Conservation (phyloP, 1,140 invertebrate genomes). For the Campoletis sonorensis region DNA sequence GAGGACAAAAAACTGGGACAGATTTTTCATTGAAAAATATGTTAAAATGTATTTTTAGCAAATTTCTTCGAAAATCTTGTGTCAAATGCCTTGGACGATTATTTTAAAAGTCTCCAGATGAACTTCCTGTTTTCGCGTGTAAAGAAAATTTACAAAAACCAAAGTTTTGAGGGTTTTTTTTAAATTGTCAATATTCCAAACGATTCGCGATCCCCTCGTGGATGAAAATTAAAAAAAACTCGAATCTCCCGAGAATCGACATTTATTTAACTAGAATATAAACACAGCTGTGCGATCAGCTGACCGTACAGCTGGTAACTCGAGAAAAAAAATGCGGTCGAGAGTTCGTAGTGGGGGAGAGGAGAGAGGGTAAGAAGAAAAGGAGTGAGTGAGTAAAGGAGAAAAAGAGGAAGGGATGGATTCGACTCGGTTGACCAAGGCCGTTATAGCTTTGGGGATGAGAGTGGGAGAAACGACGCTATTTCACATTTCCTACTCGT, state of each 20-base stretch:
- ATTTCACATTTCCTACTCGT: background rate
- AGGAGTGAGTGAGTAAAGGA: background rate
- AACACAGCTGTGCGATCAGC: background rate
- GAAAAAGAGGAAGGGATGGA: background rate
- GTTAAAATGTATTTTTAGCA: too few species aligned
- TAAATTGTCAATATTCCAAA: too few species aligned
- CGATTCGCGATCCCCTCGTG: too few species aligned
- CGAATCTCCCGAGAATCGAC: too few species aligned
- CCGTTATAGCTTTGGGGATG: background rate
- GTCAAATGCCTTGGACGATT: too few species aligned
- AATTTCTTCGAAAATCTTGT: too few species aligned
- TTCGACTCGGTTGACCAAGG: slow-evolving; percentile 3
- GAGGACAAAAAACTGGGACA: too few species aligned
- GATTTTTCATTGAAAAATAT: too few species aligned
- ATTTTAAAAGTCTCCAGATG: too few species aligned
- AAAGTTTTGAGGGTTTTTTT: too few species aligned
- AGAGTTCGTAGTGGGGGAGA: background rate
- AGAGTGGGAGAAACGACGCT: slow-evolving; percentile 33
- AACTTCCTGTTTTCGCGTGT: too few species aligned
- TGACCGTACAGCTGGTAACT: slow-evolving; percentile 8
- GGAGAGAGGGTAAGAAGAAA: background rate
- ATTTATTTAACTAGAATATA: background rate
- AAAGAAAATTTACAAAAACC: too few species aligned
- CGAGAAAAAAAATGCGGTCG: background rate
- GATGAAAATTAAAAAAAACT: background rate